These are phyloP conservation scores for Loxodonta africana DNA, from an alignment of 2,113 vertebrate species.

Conservation along the genomic window DNA sequence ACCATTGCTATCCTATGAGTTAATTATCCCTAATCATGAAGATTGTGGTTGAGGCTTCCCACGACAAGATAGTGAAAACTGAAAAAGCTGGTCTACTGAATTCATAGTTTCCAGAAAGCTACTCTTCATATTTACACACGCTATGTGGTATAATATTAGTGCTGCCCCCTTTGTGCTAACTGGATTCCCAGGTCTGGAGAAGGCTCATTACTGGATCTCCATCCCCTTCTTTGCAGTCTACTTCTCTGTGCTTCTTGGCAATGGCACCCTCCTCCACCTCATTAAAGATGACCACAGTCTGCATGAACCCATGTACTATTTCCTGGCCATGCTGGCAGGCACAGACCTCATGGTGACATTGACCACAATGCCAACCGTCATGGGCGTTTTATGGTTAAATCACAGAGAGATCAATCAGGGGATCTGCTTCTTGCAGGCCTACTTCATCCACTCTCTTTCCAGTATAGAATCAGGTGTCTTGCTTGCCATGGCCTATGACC, in stretches of 20 bases:
- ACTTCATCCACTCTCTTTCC: constrained; percentile 74
- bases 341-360: constrained; percentile 72
- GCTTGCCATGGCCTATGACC: constrained; percentile 68
- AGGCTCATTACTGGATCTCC: constrained; percentile 66
- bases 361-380: constrained; percentile 69
- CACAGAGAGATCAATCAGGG: neutral
- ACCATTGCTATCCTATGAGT: neutral
- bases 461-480: constrained; percentile 61
- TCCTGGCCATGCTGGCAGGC: constrained; percentile 74
- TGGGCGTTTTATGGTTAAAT: constrained; percentile 65
- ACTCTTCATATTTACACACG: neutral
- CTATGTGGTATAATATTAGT: constrained; percentile 61
- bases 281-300: constrained; percentile 57
- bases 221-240: constrained; percentile 73
- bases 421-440: constrained; percentile 77
- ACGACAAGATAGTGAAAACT: neutral
- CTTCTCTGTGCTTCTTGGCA: constrained; percentile 66
- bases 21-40: neutral
- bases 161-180: constrained; percentile 61
- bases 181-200: constrained; percentile 72
- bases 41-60: neutral
- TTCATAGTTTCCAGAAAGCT: neutral
- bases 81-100: neutral
- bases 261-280: constrained; percentile 68
- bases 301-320: constrained; percentile 79